These are phyloP conservation scores for Danionella cerebrum DNA, from an alignment of 2,113 vertebrate species.

Conservation along the genomic window DNA sequence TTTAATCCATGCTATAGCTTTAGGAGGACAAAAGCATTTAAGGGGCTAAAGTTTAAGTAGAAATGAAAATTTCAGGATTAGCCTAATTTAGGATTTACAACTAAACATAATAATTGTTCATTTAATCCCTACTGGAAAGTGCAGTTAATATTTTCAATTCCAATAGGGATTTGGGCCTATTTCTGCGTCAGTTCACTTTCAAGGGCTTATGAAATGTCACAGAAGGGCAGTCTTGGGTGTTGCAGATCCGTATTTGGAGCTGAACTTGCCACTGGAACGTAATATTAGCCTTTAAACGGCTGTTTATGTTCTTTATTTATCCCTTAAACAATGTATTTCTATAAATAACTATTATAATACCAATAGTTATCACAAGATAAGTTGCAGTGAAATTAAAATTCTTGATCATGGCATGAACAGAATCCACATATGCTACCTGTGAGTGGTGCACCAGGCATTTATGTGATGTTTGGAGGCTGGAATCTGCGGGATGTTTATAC, in stretches of 20 bases:
- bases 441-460: neutral
- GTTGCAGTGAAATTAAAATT: neutral
- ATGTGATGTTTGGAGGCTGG: slow-evolving; percentile 13
- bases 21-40: neutral
- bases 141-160: slow-evolving; percentile 60
- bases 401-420: neutral
- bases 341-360: too few species aligned
- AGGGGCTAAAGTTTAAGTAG: slow-evolving; percentile 34
- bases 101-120: slow-evolving; percentile 49
- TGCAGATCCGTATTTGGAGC: neutral
- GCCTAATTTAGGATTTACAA: slow-evolving; percentile 46
- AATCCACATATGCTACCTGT: neutral
- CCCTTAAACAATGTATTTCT: too few species aligned
- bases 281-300: neutral
- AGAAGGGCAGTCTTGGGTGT: neutral
- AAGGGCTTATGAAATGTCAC: neutral
- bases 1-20: slow-evolving; percentile 1
- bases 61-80: slow-evolving; percentile 56
- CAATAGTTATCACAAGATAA: too few species aligned
- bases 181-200: slow-evolving; percentile 44
- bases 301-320: neutral
- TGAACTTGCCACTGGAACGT: neutral
- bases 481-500: slow-evolving; percentile 11
- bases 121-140: slow-evolving; percentile 49
- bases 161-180: slow-evolving; percentile 49